A percentile compares a stretch with the other conserved stretches of the same genome.
These are phyloP conservation scores for Hozukius guyotensis DNA, from an alignment of 2,797 vertebrate genomes.

Conservation along the genomic window DNA sequence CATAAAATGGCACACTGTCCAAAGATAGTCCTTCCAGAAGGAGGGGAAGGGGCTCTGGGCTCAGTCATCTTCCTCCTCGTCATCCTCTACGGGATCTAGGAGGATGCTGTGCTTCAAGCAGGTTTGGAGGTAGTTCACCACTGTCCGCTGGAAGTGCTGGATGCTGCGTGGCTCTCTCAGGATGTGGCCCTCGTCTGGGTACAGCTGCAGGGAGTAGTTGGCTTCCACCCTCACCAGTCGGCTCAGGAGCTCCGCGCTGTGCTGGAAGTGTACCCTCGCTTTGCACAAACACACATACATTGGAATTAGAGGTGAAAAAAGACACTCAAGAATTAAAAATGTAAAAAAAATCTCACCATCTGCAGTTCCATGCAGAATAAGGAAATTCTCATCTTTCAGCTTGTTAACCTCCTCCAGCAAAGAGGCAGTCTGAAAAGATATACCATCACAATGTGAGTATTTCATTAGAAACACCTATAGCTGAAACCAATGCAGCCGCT, in stretches of 20 bases:
- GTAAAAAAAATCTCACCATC: slow-evolving; percentile 78
- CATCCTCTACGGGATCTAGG: slow-evolving; percentile 59
- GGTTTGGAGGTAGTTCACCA: slow-evolving; percentile 83
- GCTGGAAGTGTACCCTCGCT: slow-evolving; percentile 90
- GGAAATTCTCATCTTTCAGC: slow-evolving; percentile 84
- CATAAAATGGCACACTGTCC: slow-evolving; percentile 64
- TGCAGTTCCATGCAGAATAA: slow-evolving; percentile 87
- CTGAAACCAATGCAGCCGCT: not conserved
- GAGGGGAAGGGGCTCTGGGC: slow-evolving; percentile 8
- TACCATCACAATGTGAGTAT: not conserved
- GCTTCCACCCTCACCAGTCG: slow-evolving; percentile 84
- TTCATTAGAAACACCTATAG: not conserved
- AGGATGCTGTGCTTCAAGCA: slow-evolving; percentile 81
- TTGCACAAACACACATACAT: not conserved
- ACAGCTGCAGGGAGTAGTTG: slow-evolving; percentile 85
- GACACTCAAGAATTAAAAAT: not conserved
- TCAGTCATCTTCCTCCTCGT: slow-evolving; percentile 81
- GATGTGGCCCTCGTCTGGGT: slow-evolving; percentile 86
- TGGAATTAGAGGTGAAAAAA: not conserved
- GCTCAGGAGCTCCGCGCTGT: slow-evolving; percentile 87
- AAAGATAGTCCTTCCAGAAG: slow-evolving; percentile 40
- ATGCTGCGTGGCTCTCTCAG: slow-evolving; percentile 79
- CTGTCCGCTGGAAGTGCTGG: slow-evolving; percentile 81
- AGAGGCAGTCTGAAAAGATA: slow-evolving; percentile 81
- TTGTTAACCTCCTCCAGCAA: slow-evolving; percentile 85